Percentiles rank a stretch among this genome's conserved stretches.
Conservation (phyloP, 30 jellyfish, hydroid and myxozoan genomes). For the Cassiopea andromeda region DNA sequence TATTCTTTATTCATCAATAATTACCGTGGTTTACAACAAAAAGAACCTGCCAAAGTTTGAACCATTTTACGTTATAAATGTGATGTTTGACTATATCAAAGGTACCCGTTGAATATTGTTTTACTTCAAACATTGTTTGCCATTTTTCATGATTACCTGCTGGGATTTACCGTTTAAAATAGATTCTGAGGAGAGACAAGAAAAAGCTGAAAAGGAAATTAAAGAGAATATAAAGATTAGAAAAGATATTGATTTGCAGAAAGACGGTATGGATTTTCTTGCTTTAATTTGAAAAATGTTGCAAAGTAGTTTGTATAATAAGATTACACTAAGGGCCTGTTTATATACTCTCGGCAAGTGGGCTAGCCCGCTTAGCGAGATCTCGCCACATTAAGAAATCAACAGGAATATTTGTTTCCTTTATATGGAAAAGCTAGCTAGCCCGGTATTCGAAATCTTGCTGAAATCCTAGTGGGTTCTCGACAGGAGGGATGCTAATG, state of each 20-base stretch:
- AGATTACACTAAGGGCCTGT: no score
- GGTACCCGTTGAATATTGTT: not conserved
- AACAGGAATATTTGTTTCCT: no score
- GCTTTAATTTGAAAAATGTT: not conserved
- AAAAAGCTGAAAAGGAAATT: conserved; percentile 72
- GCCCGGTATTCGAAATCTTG: no score
- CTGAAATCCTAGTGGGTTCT: no score
- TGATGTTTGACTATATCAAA: not conserved
- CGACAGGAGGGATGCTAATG: no score
- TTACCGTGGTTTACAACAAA: not conserved
- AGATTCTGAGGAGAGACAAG: conserved; percentile 75
- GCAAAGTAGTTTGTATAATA: not conserved
- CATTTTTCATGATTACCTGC: conserved; percentile 2
- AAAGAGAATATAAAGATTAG: conserved; percentile 31
- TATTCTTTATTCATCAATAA: no score
- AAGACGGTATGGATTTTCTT: conserved; percentile 59
- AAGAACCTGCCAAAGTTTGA: not conserved
- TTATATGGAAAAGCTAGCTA: no score
- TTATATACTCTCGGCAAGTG: no score
- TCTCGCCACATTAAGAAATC: no score
- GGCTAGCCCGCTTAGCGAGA: no score
- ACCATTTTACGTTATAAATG: not conserved
- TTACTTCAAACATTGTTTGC: not conserved
- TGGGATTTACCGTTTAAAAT: not conserved
- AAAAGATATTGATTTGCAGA: conserved; percentile 63